Percentiles rank a stretch among this genome's conserved stretches.
phyloP scores from a whole-genome alignment of 2,797 vertebrate genomes.

The Onychomys torridus region DNA sequence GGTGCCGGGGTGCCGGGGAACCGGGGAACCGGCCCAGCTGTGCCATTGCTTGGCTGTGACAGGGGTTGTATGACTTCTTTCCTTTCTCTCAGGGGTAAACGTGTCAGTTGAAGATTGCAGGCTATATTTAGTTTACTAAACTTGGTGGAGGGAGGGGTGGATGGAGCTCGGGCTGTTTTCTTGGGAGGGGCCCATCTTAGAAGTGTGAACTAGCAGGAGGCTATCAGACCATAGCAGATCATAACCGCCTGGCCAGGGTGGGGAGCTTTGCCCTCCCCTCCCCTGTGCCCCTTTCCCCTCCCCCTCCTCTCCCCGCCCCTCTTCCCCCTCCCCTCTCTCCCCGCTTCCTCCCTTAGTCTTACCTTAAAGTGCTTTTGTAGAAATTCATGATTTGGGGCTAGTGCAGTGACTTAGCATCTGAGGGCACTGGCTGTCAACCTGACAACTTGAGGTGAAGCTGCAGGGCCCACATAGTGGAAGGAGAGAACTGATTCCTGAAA shows the following conservation, averaged over 20 bases:
- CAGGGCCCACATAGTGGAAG: not conserved
- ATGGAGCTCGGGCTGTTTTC: not conserved
- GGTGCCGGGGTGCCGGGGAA: not conserved
- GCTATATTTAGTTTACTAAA: not conserved
- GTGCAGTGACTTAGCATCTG: not conserved
- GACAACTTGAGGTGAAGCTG: not conserved
- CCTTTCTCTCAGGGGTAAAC: not conserved
- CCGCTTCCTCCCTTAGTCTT: not conserved
- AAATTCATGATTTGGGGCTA: not conserved
- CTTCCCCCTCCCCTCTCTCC: too few species aligned
- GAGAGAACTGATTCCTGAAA: not conserved
- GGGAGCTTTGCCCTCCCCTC: not conserved
- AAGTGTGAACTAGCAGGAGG: not conserved
- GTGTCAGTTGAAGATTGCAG: not conserved
- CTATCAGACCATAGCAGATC: not conserved
- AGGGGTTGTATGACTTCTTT: not conserved
- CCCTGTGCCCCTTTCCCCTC: too few species aligned
- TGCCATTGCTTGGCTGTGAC: not conserved
- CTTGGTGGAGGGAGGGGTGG: not conserved
- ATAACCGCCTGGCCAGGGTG: too few species aligned
- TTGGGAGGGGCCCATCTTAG: not conserved
- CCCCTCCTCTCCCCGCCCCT: too few species aligned
- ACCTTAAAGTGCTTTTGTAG: not conserved
- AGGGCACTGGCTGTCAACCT: not conserved
- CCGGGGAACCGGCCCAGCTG: not conserved